Evolutionary conservation across 2,797 vertebrate species (phyloP), one percentile per base, ranked within the genome.

Genomic region (Epinephelus coioides): DNA sequence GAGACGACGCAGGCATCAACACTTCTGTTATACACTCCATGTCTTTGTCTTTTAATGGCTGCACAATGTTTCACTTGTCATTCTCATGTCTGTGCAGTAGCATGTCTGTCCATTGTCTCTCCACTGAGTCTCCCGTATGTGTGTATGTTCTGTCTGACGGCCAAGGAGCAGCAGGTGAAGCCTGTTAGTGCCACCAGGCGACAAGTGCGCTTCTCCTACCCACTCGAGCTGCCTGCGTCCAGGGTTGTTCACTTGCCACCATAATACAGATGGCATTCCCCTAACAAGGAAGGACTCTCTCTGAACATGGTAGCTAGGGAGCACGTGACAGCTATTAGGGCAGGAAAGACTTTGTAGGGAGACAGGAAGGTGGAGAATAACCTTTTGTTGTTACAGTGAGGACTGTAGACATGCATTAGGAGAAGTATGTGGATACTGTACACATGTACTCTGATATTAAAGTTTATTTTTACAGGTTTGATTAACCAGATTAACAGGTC

Each of bases 141-240:
- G 66, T 95, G 83, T 92, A 61, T 94, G 86, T 93, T 93, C 87
- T 92, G 70, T 95, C 86, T 91, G 89, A 92, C 17, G 88, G 90
- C 88, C 86, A 95, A 96, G 96, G 95, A 96, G 89, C 95, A 95
- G 94, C 94, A 95, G 92, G 89, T 88, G 92, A 96, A 94, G 93
- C 91, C 94, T 91, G 92, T 92, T 95, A 92, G 84, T 84, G 82
- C 86, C 80, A 87, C 92, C 85, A 94, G 94, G 92, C 95, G 96
- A 91, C 95, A 96, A 96, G 96, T 96, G 91, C 95, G 94, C 94
- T 96, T 96, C 95, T 89, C 95, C 94, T 90, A 90, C 88, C 96
- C 96, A 67, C 95, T 96, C 91, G 96, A 96, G 95, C 94, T 95
- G 91, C 95, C 95, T 93, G 73, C 94, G 67, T 80, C 93, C 93